Conservation (phyloP, 2,797 vertebrate genomes). For the Lepus oiostolus region DNA sequence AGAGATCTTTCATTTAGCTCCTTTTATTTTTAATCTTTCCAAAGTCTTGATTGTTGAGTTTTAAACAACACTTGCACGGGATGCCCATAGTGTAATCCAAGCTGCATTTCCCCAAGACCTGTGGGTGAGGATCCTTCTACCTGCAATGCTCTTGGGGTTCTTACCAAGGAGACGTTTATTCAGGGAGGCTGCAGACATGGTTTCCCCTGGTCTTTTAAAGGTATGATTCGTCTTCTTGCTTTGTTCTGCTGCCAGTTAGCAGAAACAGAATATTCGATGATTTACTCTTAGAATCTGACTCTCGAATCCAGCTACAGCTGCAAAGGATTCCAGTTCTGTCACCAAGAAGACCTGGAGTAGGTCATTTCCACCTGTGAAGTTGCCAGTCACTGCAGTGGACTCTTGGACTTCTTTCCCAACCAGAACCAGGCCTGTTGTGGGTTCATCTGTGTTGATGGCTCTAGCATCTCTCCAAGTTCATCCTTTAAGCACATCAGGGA, state of each 20-base stretch:
- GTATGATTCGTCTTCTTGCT: background rate
- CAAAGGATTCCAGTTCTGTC: background rate
- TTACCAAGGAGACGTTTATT: background rate
- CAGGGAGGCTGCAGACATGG: too few relatives aligned
- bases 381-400: background rate
- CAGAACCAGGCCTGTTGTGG: background rate
- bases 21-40: slow-evolving; percentile 31
- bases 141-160: background rate
- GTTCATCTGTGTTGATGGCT: background rate
- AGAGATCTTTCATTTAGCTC: too few relatives aligned
- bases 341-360: background rate
- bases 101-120: background rate
- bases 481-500: background rate
- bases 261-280: slow-evolving; percentile 13
- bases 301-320: background rate
- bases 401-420: background rate
- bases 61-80: background rate
- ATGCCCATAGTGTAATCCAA: background rate
- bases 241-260: background rate
- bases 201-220: background rate
- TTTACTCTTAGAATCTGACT: background rate
- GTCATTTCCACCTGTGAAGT: background rate
- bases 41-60: background rate
- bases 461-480: background rate
- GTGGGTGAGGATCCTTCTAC: background rate